Evolutionary conservation across 1,140 invertebrate genomes (phyloP).

Genomic region (Diprion similis): DNA sequence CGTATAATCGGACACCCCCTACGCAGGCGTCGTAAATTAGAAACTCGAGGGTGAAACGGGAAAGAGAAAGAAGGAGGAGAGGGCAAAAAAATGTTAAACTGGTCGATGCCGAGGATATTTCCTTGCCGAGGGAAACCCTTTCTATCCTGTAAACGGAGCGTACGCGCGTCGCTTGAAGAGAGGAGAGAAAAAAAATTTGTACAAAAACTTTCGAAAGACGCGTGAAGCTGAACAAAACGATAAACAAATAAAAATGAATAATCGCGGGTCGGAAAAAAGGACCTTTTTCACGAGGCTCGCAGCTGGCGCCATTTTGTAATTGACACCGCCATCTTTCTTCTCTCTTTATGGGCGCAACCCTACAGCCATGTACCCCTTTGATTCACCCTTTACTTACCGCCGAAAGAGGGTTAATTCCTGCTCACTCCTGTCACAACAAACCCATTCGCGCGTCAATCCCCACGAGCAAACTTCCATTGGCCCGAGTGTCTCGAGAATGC

Average conservation of each 20-base stretch:
- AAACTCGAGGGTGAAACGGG: not conserved
- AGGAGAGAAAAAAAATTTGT: not conserved
- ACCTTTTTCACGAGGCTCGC: not conserved
- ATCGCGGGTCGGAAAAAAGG: not conserved
- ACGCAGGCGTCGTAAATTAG: not conserved
- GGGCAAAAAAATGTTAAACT: too few species aligned
- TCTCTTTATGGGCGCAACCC: not conserved
- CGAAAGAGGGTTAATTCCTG: not conserved
- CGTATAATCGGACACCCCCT: not conserved
- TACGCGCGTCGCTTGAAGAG: too few species aligned
- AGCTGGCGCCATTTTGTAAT: conserved; percentile 2
- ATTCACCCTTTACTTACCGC: not conserved
- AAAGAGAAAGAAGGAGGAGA: not conserved
- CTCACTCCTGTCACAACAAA: not conserved
- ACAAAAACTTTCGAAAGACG: too few species aligned
- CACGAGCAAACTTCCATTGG: not conserved
- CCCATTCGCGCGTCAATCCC: not conserved
- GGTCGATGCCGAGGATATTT: not conserved
- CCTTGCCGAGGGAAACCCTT: conserved; percentile 1
- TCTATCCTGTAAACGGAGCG: not conserved
- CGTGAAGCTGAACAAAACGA: not conserved
- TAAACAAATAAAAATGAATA: not conserved
- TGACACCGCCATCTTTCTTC: conserved; percentile 1
- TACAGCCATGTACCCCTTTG: not conserved
- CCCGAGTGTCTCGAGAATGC: not conserved